Conservation (phyloP, 2,888 invertebrate genomes). For the Achlya flavicornis region DNA sequence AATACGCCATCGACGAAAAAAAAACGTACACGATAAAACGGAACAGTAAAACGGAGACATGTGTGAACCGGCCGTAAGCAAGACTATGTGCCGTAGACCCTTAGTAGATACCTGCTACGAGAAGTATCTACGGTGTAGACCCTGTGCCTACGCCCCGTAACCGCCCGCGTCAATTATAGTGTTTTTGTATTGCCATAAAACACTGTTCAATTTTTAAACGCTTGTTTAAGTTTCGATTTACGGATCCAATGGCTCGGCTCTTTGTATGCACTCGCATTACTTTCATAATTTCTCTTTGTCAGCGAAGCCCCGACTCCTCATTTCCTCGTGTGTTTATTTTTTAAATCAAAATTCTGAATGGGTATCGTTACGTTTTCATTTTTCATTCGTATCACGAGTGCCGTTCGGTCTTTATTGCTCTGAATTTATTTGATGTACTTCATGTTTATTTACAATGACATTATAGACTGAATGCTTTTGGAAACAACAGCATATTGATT, state of each 20-base stretch:
- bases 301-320: conserved; percentile 25
- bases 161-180: not conserved
- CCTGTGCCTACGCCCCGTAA: not conserved
- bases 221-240: conserved; percentile 26
- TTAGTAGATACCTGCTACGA: too few species aligned
- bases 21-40: too few species aligned
- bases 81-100: too few species aligned
- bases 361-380: conserved; percentile 6
- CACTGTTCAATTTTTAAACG: not conserved
- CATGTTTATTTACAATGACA: conserved; percentile 13
- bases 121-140: not conserved
- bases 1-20: too few species aligned
- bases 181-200: not conserved
- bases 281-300: conserved; percentile 39
- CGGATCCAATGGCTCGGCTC: conserved; percentile 16
- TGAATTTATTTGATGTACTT: conserved; percentile 13
- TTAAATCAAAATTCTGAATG: conserved; percentile 1
- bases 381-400: conserved; percentile 21
- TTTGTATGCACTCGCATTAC: conserved; percentile 27
- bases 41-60: too few species aligned
- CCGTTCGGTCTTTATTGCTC: conserved; percentile 13
- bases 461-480: conserved; percentile 4
- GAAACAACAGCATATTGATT: not conserved
- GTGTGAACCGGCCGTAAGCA: too few species aligned
- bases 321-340: conserved; percentile 28